Conservation (phyloP, 2,888 invertebrate species). For the Drosophila robusta region DNA sequence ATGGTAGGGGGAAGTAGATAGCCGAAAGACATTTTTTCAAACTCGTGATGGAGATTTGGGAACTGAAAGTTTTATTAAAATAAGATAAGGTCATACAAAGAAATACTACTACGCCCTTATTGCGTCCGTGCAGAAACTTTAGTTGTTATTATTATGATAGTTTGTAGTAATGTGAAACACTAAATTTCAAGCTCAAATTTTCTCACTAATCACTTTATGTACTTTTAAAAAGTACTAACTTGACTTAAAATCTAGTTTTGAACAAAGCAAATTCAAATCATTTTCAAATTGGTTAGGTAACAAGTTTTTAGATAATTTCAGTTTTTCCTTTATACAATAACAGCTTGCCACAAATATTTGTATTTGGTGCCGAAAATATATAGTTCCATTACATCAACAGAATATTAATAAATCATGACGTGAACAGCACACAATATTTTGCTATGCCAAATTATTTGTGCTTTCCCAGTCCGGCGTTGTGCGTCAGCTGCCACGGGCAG, state of each 20-base stretch:
- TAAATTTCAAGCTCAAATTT: no score
- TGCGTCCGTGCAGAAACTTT: no score
- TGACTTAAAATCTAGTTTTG: background rate
- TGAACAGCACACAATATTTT: conserved; percentile 37
- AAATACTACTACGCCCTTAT: background rate
- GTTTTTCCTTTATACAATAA: conserved; percentile 14
- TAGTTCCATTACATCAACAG: conserved; percentile 71
- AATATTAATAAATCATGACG: conserved; percentile 78
- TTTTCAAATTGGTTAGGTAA: conserved; percentile 6
- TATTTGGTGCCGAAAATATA: conserved; percentile 36
- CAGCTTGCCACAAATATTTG: conserved; percentile 29
- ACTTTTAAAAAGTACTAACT: no score
- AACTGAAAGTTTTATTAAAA: background rate
- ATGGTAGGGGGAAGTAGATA: no score
- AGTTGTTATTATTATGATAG: no score
- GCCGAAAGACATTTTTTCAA: no score
- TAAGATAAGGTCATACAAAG: background rate
- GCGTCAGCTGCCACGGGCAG: conserved; percentile 47
- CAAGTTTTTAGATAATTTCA: conserved; percentile 11
- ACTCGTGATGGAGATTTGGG: no score
- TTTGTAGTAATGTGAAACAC: no score
- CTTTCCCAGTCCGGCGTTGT: conserved; percentile 31
- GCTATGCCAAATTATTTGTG: conserved; percentile 36
- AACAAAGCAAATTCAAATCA: conserved; percentile 5
- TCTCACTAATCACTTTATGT: no score